These are phyloP conservation scores for Loris lydekkerianus DNA, from an alignment of 2,797 vertebrate genomes.

Conservation along the genomic window DNA sequence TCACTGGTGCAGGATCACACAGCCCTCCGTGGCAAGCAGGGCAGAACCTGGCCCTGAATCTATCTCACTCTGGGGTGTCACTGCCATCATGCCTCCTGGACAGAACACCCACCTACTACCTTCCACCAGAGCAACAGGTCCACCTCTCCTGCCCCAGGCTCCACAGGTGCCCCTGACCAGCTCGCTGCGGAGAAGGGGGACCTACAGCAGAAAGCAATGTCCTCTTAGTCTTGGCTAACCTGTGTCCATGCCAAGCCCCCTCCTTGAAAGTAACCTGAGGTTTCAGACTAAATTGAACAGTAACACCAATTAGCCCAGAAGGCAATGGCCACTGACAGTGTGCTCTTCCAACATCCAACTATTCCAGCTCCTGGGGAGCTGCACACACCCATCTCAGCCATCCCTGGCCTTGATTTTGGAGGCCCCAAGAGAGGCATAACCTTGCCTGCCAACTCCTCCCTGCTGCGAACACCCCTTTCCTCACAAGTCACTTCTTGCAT, in stretches of 20 bases:
- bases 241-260: accelerated
- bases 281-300: neutral
- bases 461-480: too few species aligned
- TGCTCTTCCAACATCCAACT: neutral
- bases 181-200: neutral
- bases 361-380: neutral
- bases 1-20: neutral
- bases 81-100: neutral
- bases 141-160: accelerated
- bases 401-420: neutral
- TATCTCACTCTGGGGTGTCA: accelerated
- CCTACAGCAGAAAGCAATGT: accelerated
- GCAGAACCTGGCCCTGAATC: neutral
- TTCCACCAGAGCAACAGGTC: neutral
- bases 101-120: neutral
- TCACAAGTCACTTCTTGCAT: neutral
- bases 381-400: accelerated
- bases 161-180: neutral
- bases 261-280: neutral
- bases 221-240: neutral
- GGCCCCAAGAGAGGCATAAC: too few species aligned
- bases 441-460: neutral
- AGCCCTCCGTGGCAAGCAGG: neutral
- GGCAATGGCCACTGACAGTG: neutral
- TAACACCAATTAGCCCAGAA: neutral